phyloP scores from a whole-genome alignment of 2,888 invertebrate genomes.

The Dasypogon diadema region DNA sequence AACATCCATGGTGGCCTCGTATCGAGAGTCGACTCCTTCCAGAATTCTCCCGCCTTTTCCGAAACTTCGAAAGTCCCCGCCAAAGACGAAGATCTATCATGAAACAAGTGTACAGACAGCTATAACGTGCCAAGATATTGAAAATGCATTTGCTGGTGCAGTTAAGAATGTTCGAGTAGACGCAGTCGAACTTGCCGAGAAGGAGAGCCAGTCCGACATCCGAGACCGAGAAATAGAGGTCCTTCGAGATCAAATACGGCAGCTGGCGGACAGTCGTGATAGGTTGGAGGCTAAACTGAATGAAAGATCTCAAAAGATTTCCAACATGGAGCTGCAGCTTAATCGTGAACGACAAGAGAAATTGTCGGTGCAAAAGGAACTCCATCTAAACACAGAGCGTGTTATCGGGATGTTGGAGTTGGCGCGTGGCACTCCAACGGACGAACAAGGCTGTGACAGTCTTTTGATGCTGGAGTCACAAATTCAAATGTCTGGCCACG shows the following conservation, averaged over 20 bases:
- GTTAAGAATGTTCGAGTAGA: conserved; percentile 63
- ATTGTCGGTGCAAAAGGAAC: conserved; percentile 79
- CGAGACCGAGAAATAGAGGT: conserved; percentile 75
- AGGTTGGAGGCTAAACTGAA: conserved; percentile 71
- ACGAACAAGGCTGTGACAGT: conserved; percentile 77
- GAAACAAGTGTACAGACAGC: conserved; percentile 84
- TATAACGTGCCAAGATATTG: conserved; percentile 78
- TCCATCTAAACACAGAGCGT: conserved; percentile 80
- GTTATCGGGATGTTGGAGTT: conserved; percentile 74
- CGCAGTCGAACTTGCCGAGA: conserved; percentile 70
- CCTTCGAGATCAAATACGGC: conserved; percentile 73
- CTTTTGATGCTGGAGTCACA: conserved; percentile 82
- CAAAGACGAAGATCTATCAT: conserved; percentile 81
- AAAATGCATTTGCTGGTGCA: conserved; percentile 77
- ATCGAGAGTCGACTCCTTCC: conserved; percentile 61
- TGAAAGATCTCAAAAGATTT: conserved; percentile 68
- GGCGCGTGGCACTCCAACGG: conserved; percentile 69
- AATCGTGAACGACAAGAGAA: conserved; percentile 80
- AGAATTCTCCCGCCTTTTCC: conserved; percentile 71
- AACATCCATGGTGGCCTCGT: conserved; percentile 57
- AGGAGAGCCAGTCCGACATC: conserved; percentile 76
- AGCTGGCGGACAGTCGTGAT: conserved; percentile 73
- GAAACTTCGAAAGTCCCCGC: conserved; percentile 65
- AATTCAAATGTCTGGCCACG: conserved; percentile 79
- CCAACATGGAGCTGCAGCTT: conserved; percentile 73